Conservation (phyloP, 2,888 invertebrate species). For the Pterostichus madidus region DNA sequence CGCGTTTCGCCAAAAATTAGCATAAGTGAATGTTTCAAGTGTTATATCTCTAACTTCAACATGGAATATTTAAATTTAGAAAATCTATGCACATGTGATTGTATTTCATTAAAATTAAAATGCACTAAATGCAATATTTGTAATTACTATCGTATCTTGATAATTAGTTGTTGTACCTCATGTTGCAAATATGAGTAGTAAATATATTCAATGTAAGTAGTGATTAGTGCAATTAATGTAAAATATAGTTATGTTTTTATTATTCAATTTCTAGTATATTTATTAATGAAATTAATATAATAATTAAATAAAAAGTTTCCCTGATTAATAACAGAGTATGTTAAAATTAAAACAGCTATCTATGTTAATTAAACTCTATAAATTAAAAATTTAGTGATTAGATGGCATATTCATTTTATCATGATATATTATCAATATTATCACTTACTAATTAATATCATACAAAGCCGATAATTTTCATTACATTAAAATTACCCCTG, state of each 20-base stretch:
- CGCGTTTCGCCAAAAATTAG: conserved; percentile 29
- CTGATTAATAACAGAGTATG: background rate
- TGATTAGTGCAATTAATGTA: no score
- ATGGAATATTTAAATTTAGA: conserved; percentile 34
- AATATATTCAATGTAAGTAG: no score
- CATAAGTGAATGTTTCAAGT: conserved; percentile 38
- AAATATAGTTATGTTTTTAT: background rate
- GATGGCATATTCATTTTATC: background rate
- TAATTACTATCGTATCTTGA: background rate
- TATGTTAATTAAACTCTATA: no score
- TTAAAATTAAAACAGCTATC: no score
- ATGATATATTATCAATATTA: background rate
- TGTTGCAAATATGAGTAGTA: no score
- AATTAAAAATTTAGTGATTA: no score
- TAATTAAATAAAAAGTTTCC: conserved; percentile 15
- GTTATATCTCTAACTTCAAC: conserved; percentile 35
- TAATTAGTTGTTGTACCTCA: no score
- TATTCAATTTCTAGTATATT: background rate
- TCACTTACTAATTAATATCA: no score
- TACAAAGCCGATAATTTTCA: no score
- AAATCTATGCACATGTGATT: conserved; percentile 17
- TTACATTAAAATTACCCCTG: no score
- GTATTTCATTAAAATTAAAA: background rate
- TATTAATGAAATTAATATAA: background rate
- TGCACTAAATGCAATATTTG: background rate